Evolutionary conservation across 2,113 vertebrate species (phyloP).

Genomic region (Aspiorhynchus laticeps): DNA sequence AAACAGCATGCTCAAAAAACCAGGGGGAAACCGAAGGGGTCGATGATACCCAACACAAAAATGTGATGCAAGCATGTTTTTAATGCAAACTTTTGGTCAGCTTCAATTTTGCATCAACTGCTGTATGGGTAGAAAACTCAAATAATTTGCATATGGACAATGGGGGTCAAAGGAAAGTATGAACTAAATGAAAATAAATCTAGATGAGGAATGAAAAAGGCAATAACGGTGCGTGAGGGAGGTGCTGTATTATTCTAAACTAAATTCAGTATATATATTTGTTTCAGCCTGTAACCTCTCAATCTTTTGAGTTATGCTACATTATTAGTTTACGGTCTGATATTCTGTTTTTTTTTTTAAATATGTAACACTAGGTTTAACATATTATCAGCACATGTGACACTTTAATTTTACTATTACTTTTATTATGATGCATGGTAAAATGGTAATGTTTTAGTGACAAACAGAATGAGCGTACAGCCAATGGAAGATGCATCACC

Average conservation of each 20-base stretch:
- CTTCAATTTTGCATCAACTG: constrained; percentile 59
- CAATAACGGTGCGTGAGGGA: constrained; percentile 48
- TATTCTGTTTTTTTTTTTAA: background rate
- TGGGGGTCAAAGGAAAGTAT: constrained; percentile 69
- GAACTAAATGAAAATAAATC: constrained; percentile 61
- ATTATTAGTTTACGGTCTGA: background rate
- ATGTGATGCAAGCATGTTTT: constrained; percentile 58
- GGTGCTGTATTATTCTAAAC: constrained; percentile 23
- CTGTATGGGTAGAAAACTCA: constrained; percentile 50
- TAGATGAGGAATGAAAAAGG: constrained; percentile 59
- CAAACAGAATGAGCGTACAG: constrained; percentile 5
- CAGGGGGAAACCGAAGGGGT: constrained; percentile 60
- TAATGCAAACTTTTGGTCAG: constrained; percentile 31
- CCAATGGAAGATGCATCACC: background rate
- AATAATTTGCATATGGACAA: constrained; percentile 56
- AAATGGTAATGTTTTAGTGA: constrained; percentile 27
- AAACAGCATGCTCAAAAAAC: constrained; percentile 59
- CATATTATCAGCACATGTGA: background rate
- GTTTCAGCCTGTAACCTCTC: background rate
- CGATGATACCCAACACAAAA: constrained; percentile 59
- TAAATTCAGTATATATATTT: background rate
- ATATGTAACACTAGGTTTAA: background rate
- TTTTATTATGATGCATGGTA: constrained; percentile 4
- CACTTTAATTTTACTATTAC: background rate
- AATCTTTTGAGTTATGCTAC: background rate